Evolutionary conservation across 1,140 invertebrate species (phyloP).

Genomic region (Leucophenga varia): DNA sequence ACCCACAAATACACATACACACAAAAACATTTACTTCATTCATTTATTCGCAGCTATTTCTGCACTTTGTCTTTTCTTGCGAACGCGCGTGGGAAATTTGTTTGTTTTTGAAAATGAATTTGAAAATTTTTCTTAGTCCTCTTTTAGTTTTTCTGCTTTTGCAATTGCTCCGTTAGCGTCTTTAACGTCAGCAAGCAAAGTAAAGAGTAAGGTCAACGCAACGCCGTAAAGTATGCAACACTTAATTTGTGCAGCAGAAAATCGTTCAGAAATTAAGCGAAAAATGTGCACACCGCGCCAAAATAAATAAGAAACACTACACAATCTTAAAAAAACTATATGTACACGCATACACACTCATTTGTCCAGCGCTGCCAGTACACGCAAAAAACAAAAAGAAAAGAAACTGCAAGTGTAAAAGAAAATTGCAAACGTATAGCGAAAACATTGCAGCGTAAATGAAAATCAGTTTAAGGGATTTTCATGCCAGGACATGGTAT

Average conservation of each 20-base stretch:
- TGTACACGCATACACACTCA: no score
- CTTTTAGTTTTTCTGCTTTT: no score
- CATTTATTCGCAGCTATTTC: no score
- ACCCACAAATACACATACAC: conserved; percentile 10
- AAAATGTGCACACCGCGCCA: no score
- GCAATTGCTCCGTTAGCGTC: no score
- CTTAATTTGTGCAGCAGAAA: conserved; percentile 53
- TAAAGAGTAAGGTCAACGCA: conserved; percentile 28
- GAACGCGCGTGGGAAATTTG: conserved; percentile 26
- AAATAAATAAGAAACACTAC: no score
- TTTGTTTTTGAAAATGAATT: conserved; percentile 55
- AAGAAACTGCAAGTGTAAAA: no score
- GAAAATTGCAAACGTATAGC: conserved; percentile 8
- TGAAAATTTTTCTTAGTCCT: conserved; percentile 46
- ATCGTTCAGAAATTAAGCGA: conserved; percentile 31
- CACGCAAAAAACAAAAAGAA: no score
- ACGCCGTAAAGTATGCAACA: conserved; percentile 32
- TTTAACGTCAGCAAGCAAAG: conserved; percentile 9
- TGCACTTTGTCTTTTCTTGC: neutral
- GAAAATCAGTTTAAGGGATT: conserved; percentile 55
- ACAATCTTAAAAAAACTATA: no score
- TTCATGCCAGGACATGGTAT: no score
- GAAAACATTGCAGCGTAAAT: conserved; percentile 42
- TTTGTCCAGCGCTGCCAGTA: no score
- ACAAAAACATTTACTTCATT: conserved; percentile 1